Base-by-base conservation (phyloP, 2,888 invertebrate genomes). In the Callyntrura guangdongensis region DNA sequence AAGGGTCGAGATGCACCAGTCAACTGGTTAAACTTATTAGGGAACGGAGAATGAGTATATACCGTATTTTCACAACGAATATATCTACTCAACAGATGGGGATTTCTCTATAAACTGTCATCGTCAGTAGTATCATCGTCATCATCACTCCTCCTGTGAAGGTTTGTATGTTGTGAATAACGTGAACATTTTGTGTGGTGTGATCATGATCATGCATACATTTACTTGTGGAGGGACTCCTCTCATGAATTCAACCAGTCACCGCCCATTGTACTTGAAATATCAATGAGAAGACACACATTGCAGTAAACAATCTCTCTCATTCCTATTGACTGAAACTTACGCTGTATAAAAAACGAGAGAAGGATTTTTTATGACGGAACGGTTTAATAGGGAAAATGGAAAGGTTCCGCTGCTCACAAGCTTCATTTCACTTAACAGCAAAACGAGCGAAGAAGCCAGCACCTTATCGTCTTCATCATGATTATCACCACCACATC, bases 261-360 rank as follows among this genome's bases (percentile, higher is more conserved):
- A 79, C 90, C 90, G 90, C 90, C 90, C 85, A 79, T 79, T 86
- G 85, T 81, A 90, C 90, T 90, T 90, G 90, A 85, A 90, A 90
- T 90, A 90, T 90, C 85, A 85, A 90, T 86, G 90, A 90, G 59
- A 81, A 49, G 64, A 89, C 85, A 86, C 53, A 88, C 67, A 90
- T 27, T 69, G 12, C 36, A 67, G 14, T 56, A 64, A 69, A 56
- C 72, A 72, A 36, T 72, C 36, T 72, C 27, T 49, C 59, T 81
- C 79, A 79, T 81, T 79, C 69, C 56, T 79, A 36, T 74, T 89
- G 53, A 84, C 64, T 84, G 14, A 56, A 56, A 47, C 61, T 17
- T 36, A 36, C 36, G 36, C 36, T 36, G 36, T 36, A 36, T 36
- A 14, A 79, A 74, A 72, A 59, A 74, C 17, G 6, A 69, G 14